Conservation (phyloP, 2,888 invertebrate genomes). For the Micropterix aruncella region DNA sequence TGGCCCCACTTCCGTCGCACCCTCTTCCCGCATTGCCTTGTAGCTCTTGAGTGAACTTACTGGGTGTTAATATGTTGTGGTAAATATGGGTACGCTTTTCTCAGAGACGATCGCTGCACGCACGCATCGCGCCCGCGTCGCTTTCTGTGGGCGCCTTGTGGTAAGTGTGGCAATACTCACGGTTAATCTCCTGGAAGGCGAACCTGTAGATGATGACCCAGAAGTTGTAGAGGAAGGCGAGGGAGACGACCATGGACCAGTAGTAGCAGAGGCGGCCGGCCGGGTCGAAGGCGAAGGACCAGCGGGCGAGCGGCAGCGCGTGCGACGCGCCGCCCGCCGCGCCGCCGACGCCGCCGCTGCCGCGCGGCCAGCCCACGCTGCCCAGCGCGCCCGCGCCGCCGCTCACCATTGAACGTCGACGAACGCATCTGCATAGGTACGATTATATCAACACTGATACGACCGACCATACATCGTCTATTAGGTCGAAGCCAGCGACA, state of each 20-base stretch:
- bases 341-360: slow-evolving; percentile 34
- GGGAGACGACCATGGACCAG: slow-evolving; percentile 93
- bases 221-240: slow-evolving; percentile 93
- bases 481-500: too few relatives aligned
- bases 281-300: slow-evolving; percentile 97
- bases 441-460: too few relatives aligned
- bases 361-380: slow-evolving; percentile 37
- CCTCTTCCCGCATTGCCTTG: too few relatives aligned
- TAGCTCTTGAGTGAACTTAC: too few relatives aligned
- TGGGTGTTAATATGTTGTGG: too few relatives aligned
- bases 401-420: slow-evolving; percentile 19
- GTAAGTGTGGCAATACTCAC: slow-evolving; percentile 42
- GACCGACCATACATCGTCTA: too few relatives aligned
- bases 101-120: too few relatives aligned
- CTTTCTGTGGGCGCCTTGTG: too few relatives aligned
- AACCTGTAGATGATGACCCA: slow-evolving; percentile 98
- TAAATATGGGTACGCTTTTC: too few relatives aligned
- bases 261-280: slow-evolving; percentile 93
- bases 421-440: slow-evolving; percentile 9
- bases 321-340: slow-evolving; percentile 35
- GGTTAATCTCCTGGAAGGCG: slow-evolving; percentile 95
- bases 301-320: slow-evolving; percentile 34
- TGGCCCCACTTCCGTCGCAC: too few relatives aligned
- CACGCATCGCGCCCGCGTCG: too few relatives aligned
- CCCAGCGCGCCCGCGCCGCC: slow-evolving; percentile 45